Evolutionary conservation across 2,888 invertebrate genomes (phyloP).

Genomic region (Dendrolimus houi): DNA sequence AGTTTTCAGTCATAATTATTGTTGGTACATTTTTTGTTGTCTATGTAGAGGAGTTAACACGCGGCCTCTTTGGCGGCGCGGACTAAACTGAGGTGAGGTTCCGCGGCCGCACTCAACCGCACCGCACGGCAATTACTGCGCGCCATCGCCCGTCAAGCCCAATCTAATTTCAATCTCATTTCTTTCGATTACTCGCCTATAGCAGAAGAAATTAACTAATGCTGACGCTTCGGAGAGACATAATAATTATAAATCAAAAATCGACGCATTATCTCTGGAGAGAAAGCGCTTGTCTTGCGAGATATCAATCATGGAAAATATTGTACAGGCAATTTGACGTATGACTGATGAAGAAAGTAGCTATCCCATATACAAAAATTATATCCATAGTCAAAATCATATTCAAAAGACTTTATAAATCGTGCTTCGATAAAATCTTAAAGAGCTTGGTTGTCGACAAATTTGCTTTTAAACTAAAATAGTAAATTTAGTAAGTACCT

Average conservation of each 20-base stretch:
- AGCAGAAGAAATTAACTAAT: constrained; percentile 53
- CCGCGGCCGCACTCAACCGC: constrained; percentile 20
- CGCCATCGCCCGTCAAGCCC: constrained; percentile 41
- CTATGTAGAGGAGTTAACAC: constrained; percentile 18
- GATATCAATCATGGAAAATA: not conserved
- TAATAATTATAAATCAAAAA: constrained; percentile 27
- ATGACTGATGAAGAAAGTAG: not conserved
- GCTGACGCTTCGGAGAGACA: constrained; percentile 31
- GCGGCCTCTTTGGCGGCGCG: constrained; percentile 44
- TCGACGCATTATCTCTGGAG: constrained; percentile 30
- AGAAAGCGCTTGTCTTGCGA: constrained; percentile 31
- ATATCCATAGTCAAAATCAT: no score
- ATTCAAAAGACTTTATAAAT: no score
- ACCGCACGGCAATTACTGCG: constrained; percentile 43
- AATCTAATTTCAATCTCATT: constrained; percentile 63
- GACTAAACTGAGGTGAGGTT: constrained; percentile 32
- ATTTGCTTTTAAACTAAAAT: no score
- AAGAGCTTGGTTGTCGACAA: no score
- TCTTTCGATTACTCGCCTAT: constrained; percentile 54
- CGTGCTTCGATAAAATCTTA: no score
- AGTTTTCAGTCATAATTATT: constrained; percentile 42
- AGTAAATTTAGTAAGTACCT: no score
- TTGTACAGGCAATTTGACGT: not conserved
- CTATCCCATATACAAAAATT: no score
- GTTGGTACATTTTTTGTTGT: constrained; percentile 21